Evolutionary conservation across 2,888 invertebrate species (phyloP), one percentile per base, ranked within the genome.

Genomic region (Pyralis farinalis): DNA sequence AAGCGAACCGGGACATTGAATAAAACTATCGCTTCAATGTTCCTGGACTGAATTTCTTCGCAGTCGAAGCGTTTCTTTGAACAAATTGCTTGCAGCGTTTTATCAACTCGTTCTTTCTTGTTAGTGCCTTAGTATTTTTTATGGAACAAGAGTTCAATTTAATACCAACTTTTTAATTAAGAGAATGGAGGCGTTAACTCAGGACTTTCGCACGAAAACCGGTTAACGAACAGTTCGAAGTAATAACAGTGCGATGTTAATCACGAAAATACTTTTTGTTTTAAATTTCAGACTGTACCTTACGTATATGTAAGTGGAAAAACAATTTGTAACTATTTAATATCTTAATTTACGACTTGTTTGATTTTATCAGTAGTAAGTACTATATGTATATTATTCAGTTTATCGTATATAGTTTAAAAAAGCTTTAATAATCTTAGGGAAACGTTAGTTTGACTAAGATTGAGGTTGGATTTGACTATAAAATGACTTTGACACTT

Each of bases 61-160:
- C 30, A 33, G 45, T 49, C 47, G 54, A 55, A 52, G 53, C 42
- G 25, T 35, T 43, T 37, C 46, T 56, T 53, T 55, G 52, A 59
- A 43, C 49, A 45, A 49, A 51, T 46, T 43, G 51, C 58, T 50
- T 29, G 42, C 28, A 48, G 63, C 59, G 41, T 51, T 44, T 36
- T 44, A 39, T 44, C 45, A 48, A 52, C 50, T 53, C 47, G 32
- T 51, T 53, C 39, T 42, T 47, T 45, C 51, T 55, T 51, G 51
- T 53, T 49, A 51, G 31, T 41, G 45, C 47, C 49, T 54, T 50
- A 47, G 33, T 45, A 41, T 43, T 46, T 57, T 43, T 48, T 51
- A 42, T 44, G 35, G 46, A 47, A 53, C 62, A 61, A 63, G 63
- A 59, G 55, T 51, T 58, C 58, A 68, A 61, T 70, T 68, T 60